These are phyloP conservation scores for Onychorhynchus coronatus DNA, from an alignment of 2,113 vertebrate species.

Conservation along the genomic window DNA sequence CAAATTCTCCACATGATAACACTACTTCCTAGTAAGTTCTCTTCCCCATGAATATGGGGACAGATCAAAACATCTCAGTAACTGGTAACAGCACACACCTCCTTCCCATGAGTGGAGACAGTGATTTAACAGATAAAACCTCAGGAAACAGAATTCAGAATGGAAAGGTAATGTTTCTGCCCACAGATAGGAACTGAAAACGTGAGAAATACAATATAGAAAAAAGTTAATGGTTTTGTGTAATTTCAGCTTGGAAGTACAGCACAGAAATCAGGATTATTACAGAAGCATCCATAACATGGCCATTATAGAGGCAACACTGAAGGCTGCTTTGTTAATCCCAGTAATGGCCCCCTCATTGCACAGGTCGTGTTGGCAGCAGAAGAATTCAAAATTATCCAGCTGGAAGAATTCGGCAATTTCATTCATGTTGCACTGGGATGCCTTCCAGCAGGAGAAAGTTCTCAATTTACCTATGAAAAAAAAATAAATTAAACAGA, in stretches of 20 bases:
- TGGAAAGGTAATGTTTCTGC: background rate
- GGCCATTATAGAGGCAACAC: constrained; percentile 1
- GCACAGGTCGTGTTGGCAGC: constrained; percentile 50
- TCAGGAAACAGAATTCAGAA: background rate
- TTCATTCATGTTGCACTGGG: constrained; percentile 27
- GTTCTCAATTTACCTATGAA: constrained; percentile 44
- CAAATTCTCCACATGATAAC: background rate
- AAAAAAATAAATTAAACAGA: background rate
- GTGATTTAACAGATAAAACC: background rate
- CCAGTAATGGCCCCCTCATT: background rate
- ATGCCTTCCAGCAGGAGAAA: constrained; percentile 38
- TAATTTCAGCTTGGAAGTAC: background rate
- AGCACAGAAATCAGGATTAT: background rate
- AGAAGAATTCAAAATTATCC: constrained; percentile 58
- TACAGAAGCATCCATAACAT: constrained; percentile 28
- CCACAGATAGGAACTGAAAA: background rate
- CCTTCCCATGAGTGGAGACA: background rate
- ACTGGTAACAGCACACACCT: background rate
- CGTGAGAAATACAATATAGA: background rate
- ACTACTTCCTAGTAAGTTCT: background rate
- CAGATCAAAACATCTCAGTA: background rate
- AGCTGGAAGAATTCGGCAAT: constrained; percentile 30
- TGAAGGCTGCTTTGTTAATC: constrained; percentile 33
- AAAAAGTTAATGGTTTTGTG: background rate
- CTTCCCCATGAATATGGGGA: background rate